Conservation (phyloP, 2,888 invertebrate species). For the Caenorhabditis afra region DNA sequence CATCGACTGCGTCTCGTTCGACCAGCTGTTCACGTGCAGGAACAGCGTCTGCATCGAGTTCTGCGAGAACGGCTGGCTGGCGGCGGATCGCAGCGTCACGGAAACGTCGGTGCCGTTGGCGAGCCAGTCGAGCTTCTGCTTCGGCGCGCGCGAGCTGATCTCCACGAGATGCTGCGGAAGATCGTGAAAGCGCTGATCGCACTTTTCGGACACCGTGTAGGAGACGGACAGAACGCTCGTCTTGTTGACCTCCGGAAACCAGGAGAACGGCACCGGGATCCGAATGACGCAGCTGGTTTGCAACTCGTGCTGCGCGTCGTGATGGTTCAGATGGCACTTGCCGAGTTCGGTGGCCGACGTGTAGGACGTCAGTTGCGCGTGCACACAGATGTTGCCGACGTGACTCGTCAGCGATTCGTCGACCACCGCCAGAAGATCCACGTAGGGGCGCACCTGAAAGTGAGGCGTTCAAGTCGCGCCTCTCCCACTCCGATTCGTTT, state of each 20-base stretch:
- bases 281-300: conserved; percentile 70
- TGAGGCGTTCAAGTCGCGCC: neutral
- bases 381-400: conserved; percentile 71
- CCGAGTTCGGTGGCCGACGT: conserved; percentile 58
- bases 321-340: conserved; percentile 63
- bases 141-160: conserved; percentile 31
- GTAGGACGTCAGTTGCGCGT: conserved; percentile 68
- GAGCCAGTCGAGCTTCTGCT: conserved; percentile 50
- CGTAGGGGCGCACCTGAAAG: conserved; percentile 74
- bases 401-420: conserved; percentile 69
- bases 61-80: conserved; percentile 70
- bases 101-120: conserved; percentile 53
- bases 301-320: conserved; percentile 57
- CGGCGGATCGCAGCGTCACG: conserved; percentile 66
- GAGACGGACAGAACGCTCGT: conserved; percentile 63
- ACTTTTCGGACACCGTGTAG: conserved; percentile 66
- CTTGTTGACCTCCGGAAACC: conserved; percentile 67
- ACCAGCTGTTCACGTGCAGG: conserved; percentile 58
- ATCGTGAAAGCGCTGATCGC: conserved; percentile 68
- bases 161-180: conserved; percentile 63
- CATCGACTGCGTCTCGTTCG: conserved; percentile 32
- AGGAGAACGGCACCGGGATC: conserved; percentile 74
- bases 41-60: conserved; percentile 72
- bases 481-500: conserved; percentile 18
- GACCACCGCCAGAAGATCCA: conserved; percentile 75